A percentile compares a stretch with the other conserved stretches of the same genome.
phyloP scores from a whole-genome alignment of 2,113 vertebrate species.

The Anser cygnoides region DNA sequence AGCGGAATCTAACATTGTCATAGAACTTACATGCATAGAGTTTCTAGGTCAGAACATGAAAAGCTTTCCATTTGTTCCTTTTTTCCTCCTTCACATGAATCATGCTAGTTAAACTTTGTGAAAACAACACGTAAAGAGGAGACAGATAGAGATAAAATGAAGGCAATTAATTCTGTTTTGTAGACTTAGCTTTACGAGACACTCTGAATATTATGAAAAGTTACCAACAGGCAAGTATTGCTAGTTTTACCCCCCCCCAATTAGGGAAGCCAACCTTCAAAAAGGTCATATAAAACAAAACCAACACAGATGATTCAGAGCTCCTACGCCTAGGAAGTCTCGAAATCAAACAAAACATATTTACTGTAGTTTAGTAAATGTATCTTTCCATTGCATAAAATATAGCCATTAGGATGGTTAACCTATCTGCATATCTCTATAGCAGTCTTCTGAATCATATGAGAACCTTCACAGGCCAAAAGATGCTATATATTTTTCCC shows the following conservation, averaged over 20 bases:
- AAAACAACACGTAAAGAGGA: neutral
- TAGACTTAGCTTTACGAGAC: neutral
- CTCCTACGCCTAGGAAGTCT: neutral
- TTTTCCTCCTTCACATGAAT: neutral
- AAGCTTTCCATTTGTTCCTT: neutral
- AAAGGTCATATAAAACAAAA: neutral
- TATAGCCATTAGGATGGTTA: neutral
- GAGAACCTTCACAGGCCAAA: neutral
- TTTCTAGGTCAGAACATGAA: neutral
- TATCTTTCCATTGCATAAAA: neutral
- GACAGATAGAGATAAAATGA: neutral
- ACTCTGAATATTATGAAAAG: neutral
- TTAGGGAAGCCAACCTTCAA: neutral
- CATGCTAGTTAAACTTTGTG: neutral
- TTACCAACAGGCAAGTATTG: neutral
- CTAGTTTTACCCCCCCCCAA: neutral
- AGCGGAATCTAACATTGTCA: neutral
- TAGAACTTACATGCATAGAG: accelerated
- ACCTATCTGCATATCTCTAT: neutral
- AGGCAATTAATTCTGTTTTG: neutral
- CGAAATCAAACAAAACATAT: neutral
- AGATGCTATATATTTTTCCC: neutral
- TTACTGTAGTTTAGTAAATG: neutral
- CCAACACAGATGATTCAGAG: neutral
- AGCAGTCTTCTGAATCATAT: neutral